Conservation (phyloP, 2,888 invertebrate species). For the Protula sp. region DNA sequence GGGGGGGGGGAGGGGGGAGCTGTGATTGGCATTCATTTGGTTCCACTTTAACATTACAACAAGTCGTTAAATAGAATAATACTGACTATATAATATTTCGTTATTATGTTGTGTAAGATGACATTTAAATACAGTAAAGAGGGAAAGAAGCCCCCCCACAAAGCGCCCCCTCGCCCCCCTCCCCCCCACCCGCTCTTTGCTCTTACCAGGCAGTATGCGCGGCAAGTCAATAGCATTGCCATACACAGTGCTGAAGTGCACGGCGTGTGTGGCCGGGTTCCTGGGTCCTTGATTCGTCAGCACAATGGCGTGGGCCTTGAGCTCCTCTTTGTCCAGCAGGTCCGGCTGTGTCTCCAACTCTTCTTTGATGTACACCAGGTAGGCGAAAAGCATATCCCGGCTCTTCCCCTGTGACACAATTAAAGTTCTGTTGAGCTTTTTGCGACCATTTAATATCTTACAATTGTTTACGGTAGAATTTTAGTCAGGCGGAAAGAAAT, state of each 20-base stretch:
- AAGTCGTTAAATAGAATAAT: too few species aligned
- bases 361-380: slow-evolving; percentile 42
- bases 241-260: slow-evolving; percentile 40
- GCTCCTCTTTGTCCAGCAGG: slow-evolving; percentile 33
- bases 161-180: too few species aligned
- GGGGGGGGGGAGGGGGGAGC: not conserved
- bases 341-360: slow-evolving; percentile 31
- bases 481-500: too few species aligned
- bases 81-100: too few species aligned
- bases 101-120: too few species aligned
- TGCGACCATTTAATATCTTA: too few species aligned
- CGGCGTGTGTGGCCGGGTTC: slow-evolving; percentile 29
- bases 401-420: not conserved
- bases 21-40: slow-evolving; percentile 18
- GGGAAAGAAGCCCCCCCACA: too few species aligned
- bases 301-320: slow-evolving; percentile 31
- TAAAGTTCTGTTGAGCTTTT: too few species aligned
- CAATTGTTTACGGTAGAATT: too few species aligned
- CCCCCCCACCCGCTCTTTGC: too few species aligned
- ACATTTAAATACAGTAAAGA: too few species aligned
- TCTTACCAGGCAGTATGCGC: not conserved
- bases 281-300: slow-evolving; percentile 41
- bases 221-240: slow-evolving; percentile 32
- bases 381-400: slow-evolving; percentile 32
- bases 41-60: too few species aligned